Percentiles rank a stretch among this genome's conserved stretches.
These are phyloP conservation scores for Vipera ursinii DNA, from an alignment of 2,797 vertebrate genomes.

Conservation along the genomic window DNA sequence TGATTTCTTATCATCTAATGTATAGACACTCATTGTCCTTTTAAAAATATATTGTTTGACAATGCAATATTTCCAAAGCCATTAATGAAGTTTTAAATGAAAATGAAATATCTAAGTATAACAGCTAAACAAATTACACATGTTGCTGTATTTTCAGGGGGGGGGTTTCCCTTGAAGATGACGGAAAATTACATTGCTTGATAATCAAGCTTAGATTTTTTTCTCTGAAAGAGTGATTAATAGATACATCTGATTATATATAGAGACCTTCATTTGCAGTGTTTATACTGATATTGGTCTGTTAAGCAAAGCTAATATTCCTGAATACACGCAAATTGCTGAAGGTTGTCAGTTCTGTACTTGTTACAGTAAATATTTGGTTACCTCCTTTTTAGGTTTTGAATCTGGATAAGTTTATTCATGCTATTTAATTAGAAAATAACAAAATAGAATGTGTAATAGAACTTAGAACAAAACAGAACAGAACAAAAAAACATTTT, in stretches of 20 bases:
- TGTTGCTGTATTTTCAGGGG: background rate
- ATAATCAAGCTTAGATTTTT: conserved; percentile 40
- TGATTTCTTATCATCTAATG: conserved; percentile 34
- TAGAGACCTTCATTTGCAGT: conserved; percentile 32
- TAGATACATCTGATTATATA: conserved; percentile 25
- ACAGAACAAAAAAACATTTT: conserved; percentile 48
- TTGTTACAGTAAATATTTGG: conserved; percentile 54
- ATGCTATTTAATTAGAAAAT: conserved; percentile 45
- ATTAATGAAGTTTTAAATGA: conserved; percentile 14
- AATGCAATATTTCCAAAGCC: conserved; percentile 38
- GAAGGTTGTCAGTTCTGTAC: conserved; percentile 2
- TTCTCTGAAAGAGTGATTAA: background rate
- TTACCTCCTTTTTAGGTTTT: conserved; percentile 55
- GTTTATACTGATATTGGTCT: conserved; percentile 48
- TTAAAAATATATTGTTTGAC: conserved; percentile 41
- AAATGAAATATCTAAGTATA: background rate
- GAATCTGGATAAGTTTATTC: conserved; percentile 53
- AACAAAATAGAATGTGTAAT: conserved; percentile 46
- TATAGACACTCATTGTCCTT: conserved; percentile 30
- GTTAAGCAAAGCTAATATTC: conserved; percentile 16
- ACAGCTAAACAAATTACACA: conserved; percentile 14
- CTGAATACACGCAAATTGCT: background rate
- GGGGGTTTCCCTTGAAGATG: conserved; percentile 1
- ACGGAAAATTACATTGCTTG: background rate
- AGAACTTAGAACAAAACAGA: conserved; percentile 31